Base-by-base conservation (phyloP, 2,113 vertebrate species). In the Neodontobutis hainanensis region DNA sequence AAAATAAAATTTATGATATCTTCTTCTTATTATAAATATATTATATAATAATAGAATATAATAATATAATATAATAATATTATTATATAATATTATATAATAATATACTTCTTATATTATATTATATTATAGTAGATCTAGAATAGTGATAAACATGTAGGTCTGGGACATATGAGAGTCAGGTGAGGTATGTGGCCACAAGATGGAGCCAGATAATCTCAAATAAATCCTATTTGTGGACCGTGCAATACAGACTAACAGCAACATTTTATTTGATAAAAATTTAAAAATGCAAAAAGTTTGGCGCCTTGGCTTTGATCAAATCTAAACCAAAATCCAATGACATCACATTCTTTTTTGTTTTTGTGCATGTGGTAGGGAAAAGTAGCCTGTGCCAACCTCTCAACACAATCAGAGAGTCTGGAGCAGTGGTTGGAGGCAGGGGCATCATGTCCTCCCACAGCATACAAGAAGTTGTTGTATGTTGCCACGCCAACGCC, bases 371-470 rank as follows among this genome's bases (percentile, higher is more conserved):
- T 15, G 52, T 55, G 35, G 12, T 14, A 8, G 6, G 3, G 6
- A 14, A 46, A 11, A 46, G 1, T 8, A n/a, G 3, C 27, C 0
- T 68, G 57, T 44, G 57, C 75, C 53, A 82, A 99, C 97, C 95
- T 94, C 91, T 99, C 97, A 0, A 99, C 95, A 48, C 95, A 98
- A 73, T 97, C 94, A 0, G 96, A 97, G 46, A 99, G 94, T 35
- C 95, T 88, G 32, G 96, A 97, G 61, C 95, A 97, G 85, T 96
- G 93, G 85, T 94, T 98, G 79, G 97, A 96, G n/a, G 97, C 94
- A 4, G 96, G 96, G 6, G 95, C 95, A 32, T 98, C 96, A 0
- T 98, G 96, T 60, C 97, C 96, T 14, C 97, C 97, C 5, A 98
- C 94, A 0, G 95, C 95, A 5, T 98, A 99, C 56, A 99, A 61